Base-by-base conservation (phyloP, 2,888 invertebrate genomes). In the Apamea epomidion region DNA sequence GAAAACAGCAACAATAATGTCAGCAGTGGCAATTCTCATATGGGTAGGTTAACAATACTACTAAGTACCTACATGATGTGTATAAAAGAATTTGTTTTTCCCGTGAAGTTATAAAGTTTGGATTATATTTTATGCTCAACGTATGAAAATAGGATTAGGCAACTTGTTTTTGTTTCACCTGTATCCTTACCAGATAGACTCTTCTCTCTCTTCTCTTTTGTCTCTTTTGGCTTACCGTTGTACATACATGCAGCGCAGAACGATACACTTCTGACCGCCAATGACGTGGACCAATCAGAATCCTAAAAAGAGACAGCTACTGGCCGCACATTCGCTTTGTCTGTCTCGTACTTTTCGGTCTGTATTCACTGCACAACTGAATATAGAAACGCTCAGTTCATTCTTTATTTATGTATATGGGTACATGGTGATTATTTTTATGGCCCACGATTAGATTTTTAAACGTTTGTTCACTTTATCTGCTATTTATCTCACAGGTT, bases 1-100 rank as follows among this genome's bases (percentile, higher is more conserved):
- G 94, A 93, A 80, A 94, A 92, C 80, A 94, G 93, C 86, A 93
- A 93, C 79, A 90, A 90, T 68, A 91, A 91, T 65, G 87, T 89
- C 58, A 93, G 92, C 88, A 93, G 91, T 83, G 90, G 89, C 72
- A 93, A 93, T 80, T 93, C 94, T 48, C 93, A 94, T 76, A 87
- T 94, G 76, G 94, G 95, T 95, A 42, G 18, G 37, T 58, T n/a
- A 37, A n/a, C 18, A 12, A 42, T 21, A 51, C 51, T 51, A 32
- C 14, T n/a, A 68, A 29, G 6, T 29, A 58, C 18, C 4, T 54
- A 45, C 68, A 68, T 45, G 4, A 7, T 51, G 5, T 48, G 21
- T 69, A 29, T 4, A 29, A 45, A 48, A 21, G 0, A 29, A 29
- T 69, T n/a, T 10, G 10, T 42, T 42, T n/a, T 18, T 6, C 21